Conservation (phyloP, 1,140 invertebrate genomes). For the Probaryconus sp. region DNA sequence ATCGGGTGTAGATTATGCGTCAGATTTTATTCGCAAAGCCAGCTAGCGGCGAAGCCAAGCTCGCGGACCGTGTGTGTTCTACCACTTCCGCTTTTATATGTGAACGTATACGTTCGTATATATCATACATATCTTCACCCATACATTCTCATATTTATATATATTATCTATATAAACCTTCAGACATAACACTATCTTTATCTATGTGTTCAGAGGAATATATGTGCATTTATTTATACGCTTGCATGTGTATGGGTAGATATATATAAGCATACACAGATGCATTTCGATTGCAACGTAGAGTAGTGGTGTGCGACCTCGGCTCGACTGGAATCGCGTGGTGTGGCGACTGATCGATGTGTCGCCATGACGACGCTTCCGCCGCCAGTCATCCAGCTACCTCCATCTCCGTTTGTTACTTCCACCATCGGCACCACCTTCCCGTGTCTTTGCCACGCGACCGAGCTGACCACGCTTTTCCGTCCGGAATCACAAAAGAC, state of each 20-base stretch:
- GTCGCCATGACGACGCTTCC: constrained; percentile 79
- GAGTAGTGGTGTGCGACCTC: constrained; percentile 58
- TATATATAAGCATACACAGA: not conserved
- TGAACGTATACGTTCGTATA: constrained; percentile 11
- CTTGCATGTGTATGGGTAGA: constrained; percentile 9
- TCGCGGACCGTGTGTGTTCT: not conserved
- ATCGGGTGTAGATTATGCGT: constrained; percentile 1
- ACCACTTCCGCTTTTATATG: constrained; percentile 5
- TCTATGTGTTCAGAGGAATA: not conserved
- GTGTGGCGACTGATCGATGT: constrained; percentile 78
- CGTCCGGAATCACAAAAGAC: constrained; percentile 59
- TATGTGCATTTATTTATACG: constrained; percentile 20
- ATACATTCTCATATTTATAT: not conserved
- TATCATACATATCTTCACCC: too few species aligned
- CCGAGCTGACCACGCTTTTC: constrained; percentile 60
- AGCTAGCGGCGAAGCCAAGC: constrained; percentile 9
- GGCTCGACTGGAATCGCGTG: constrained; percentile 70
- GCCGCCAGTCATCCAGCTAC: constrained; percentile 78
- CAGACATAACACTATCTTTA: too few species aligned
- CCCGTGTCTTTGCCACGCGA: constrained; percentile 63
- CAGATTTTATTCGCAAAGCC: constrained; percentile 15
- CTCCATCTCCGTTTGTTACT: constrained; percentile 76
- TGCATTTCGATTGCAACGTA: constrained; percentile 14
- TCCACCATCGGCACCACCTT: constrained; percentile 76
- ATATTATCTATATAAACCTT: too few species aligned